Evolutionary conservation across 2,797 vertebrate species (phyloP).

Genomic region (Tympanoctomys barrerae): DNA sequence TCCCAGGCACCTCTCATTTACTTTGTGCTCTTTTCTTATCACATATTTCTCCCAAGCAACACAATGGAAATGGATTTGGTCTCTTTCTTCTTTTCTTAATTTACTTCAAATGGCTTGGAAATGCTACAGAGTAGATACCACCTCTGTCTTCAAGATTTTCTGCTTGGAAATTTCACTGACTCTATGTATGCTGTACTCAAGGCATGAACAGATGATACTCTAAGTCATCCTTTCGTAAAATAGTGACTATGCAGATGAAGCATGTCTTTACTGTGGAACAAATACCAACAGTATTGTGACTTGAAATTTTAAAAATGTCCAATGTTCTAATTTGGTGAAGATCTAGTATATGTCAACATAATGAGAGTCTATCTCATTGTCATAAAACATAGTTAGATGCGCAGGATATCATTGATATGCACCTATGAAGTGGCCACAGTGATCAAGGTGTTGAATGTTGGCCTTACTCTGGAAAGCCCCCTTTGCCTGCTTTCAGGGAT

Average conservation of each 20-base stretch:
- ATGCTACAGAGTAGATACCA: not conserved
- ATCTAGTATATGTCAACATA: not conserved
- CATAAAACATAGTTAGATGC: not conserved
- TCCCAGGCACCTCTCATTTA: not conserved
- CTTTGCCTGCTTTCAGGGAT: not conserved
- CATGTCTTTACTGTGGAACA: not conserved
- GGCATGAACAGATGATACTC: not conserved
- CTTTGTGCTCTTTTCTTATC: not conserved
- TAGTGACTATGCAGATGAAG: not conserved
- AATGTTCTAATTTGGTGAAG: not conserved
- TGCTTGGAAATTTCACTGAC: slow-evolving; percentile 17
- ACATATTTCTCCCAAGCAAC: not conserved
- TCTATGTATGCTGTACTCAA: not conserved
- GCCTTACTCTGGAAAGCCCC: not conserved
- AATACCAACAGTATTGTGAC: not conserved
- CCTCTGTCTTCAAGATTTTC: slow-evolving; percentile 32
- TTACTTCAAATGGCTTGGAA: slow-evolving; percentile 32
- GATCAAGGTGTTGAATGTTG: not conserved
- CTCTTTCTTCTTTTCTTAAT: slow-evolving; percentile 29
- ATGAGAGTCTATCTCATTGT: not conserved
- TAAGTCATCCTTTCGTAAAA: slow-evolving; percentile 4
- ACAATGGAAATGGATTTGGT: slow-evolving; percentile 16
- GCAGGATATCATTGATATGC: not conserved
- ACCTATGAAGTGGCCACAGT: not conserved
- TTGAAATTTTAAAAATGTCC: not conserved